Conservation (phyloP, 2,888 invertebrate species). For the Conchocele bisecta region DNA sequence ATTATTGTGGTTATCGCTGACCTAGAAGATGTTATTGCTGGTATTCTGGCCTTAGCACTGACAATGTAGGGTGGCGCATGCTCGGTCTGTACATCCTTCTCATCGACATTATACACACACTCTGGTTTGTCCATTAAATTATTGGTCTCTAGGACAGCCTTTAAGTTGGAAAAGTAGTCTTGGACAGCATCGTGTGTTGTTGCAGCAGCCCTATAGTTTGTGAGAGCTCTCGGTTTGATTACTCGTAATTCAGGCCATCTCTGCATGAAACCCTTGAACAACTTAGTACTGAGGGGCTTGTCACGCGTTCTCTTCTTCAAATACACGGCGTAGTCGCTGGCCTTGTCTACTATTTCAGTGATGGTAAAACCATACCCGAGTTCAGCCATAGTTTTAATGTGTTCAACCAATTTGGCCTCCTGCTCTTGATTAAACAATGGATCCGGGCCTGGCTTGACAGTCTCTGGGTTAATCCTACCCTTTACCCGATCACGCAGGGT, state of each 20-base stretch:
- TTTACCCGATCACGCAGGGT: too few relatives aligned
- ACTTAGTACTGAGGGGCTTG: too few relatives aligned
- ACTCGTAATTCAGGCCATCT: constrained; percentile 24
- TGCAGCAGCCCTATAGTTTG: constrained; percentile 16
- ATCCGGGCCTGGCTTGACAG: too few relatives aligned
- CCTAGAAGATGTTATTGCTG: background rate
- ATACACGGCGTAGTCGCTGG: too few relatives aligned
- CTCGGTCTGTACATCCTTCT: constrained; percentile 19
- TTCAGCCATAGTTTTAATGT: too few relatives aligned
- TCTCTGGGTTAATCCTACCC: too few relatives aligned
- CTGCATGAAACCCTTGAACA: too few relatives aligned
- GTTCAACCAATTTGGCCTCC: too few relatives aligned
- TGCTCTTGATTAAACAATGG: too few relatives aligned
- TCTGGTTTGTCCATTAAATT: background rate
- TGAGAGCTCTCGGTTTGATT: constrained; percentile 10
- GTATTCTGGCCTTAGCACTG: background rate
- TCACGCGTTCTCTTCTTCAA: too few relatives aligned
- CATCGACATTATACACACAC: constrained; percentile 30
- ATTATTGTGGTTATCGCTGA: background rate
- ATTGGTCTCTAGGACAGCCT: background rate
- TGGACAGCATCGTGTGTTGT: background rate
- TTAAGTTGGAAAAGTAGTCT: constrained; percentile 14
- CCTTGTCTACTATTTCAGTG: too few relatives aligned
- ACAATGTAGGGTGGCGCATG: background rate
- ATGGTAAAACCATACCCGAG: too few relatives aligned